phyloP scores from a whole-genome alignment of 1,140 invertebrate species.

The Calliopsis andreniformis region DNA sequence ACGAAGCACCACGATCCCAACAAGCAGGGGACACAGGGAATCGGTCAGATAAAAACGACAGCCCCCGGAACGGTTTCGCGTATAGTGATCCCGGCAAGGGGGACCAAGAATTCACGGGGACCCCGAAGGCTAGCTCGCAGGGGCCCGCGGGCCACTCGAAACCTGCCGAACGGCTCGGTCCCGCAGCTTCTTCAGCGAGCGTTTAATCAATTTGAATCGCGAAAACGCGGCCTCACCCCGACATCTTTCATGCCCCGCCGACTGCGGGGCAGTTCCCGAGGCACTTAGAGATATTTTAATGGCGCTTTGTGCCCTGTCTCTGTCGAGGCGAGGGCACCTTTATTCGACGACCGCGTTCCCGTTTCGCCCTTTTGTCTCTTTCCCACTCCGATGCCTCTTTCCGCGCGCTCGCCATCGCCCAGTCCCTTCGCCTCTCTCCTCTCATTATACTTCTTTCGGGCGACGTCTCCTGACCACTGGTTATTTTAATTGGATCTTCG shows the following conservation, averaged over 20 bases:
- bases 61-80: neutral
- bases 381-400: neutral
- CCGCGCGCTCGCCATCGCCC: neutral
- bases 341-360: conserved; percentile 57
- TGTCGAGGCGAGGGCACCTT: conserved; percentile 48
- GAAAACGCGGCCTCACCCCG: conserved; percentile 33
- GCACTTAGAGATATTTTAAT: conserved; percentile 77
- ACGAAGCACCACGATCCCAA: neutral
- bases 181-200: conserved; percentile 16
- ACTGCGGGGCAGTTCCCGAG: conserved; percentile 26
- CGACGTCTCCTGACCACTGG: conserved; percentile 71
- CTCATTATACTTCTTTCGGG: conserved; percentile 66
- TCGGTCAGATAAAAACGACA: neutral
- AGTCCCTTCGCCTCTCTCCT: conserved; percentile 41
- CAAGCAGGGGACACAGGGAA: neutral
- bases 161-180: neutral
- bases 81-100: neutral
- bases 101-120: conserved; percentile 4
- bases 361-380: conserved; percentile 62
- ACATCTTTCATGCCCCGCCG: conserved; percentile 52
- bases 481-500: conserved; percentile 82
- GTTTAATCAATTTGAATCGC: conserved; percentile 62
- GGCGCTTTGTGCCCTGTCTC: conserved; percentile 75
- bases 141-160: neutral
- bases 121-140: neutral